A percentile compares a stretch with the other conserved stretches of the same genome.
phyloP scores from a whole-genome alignment of 2,888 invertebrate genomes.

The Cacoxenus indagator region DNA sequence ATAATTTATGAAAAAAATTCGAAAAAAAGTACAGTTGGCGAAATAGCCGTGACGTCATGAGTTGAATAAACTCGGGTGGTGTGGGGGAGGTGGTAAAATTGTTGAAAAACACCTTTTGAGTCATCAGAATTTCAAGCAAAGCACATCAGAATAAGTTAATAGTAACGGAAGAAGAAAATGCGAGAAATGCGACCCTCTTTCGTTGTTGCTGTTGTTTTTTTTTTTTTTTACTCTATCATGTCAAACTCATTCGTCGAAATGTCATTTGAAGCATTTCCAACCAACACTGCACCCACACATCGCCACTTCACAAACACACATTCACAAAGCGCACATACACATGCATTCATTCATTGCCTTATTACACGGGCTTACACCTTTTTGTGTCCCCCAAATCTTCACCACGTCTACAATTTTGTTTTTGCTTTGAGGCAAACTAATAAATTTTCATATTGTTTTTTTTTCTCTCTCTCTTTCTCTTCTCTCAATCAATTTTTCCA shows the following conservation, averaged over 20 bases:
- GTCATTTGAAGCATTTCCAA: conserved; percentile 32
- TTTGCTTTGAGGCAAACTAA: conserved; percentile 51
- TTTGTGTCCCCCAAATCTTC: conserved; percentile 38
- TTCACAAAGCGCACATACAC: conserved; percentile 13
- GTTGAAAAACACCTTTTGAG: conserved; percentile 15
- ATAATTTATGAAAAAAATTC: background rate
- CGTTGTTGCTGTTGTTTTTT: background rate
- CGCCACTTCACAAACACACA: conserved; percentile 22
- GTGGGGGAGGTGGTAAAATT: background rate
- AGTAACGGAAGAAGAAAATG: background rate
- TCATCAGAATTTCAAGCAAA: conserved; percentile 2
- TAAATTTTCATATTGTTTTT: conserved; percentile 54
- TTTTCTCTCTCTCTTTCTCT: conserved; percentile 20
- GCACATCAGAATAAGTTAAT: background rate
- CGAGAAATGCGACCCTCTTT: background rate
- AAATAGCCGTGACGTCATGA: too few relatives aligned
- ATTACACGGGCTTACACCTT: conserved; percentile 25
- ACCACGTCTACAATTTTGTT: background rate
- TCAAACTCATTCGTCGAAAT: conserved; percentile 16
- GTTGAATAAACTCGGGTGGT: conserved; percentile 65
- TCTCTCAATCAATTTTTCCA: conserved; percentile 52
- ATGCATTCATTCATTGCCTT: background rate
- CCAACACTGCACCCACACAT: conserved; percentile 29
- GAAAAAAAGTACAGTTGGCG: conserved; percentile 57
- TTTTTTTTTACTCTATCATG: background rate